Evolutionary conservation across 1,140 invertebrate species (phyloP), one percentile per base, ranked within the genome.

Genomic region (Zaprionus camerounensis): DNA sequence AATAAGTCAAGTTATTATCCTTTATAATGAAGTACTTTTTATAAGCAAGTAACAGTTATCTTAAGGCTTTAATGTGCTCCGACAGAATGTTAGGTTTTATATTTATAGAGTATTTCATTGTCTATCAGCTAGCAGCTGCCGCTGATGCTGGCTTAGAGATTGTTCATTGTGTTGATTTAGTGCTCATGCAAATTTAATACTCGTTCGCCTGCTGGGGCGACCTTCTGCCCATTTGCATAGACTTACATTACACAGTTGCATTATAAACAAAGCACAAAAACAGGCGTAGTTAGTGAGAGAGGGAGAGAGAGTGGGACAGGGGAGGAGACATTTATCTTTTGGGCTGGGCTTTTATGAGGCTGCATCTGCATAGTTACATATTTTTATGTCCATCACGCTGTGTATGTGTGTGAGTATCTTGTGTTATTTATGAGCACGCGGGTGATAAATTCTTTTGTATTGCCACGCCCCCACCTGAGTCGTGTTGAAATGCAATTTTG

Each of bases 121-220:
- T 57, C 51, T 28, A 56, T 49, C 46, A n/a, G 13, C 2, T 20
- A 53, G 72, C 31, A 44, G 65, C 57, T 63, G 66, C 58, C 53
- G 61, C 41, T 66, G 76, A 46, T 24, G 64, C 53, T 36, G 64
- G 41, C 74, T 57, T 61, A 24, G 22, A 31, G 22, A 46, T 62
- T 76, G 72, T 71, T 81, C 82, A 85, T 85, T 81, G 81, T 88
- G 85, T 88, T 90, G 85, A 90, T 90, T 90, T 88, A 88, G 85
- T 90, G 81, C 81, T 88, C 85, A 88, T 88, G 85, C 85, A 88
- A 88, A 88, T 88, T 84, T 90, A 90, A 88, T 88, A 80, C 80
- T 75, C 80, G 81, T 76, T 84, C 85, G 55, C 65, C 64, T 76
- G 66, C 71, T 62, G 17, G 62, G 34, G 31, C 53, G 44, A 63